A percentile compares a stretch with the other conserved stretches of the same genome.
These are phyloP conservation scores for Argyrosomus regius DNA, from an alignment of 2,797 vertebrate species.

Conservation along the genomic window DNA sequence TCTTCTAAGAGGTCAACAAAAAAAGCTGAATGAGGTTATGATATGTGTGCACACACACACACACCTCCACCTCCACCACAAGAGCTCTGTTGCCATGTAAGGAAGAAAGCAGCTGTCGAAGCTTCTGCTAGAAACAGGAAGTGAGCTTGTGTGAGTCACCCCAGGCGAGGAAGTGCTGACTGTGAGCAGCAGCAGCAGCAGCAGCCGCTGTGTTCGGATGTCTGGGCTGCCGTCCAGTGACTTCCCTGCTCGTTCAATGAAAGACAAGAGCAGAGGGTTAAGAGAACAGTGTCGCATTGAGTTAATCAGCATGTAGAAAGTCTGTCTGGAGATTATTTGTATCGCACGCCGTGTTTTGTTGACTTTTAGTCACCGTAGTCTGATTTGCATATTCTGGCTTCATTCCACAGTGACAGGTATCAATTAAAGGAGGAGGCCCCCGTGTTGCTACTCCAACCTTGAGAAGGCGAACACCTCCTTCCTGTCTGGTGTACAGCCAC, in stretches of 20 bases:
- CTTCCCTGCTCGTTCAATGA: slow-evolving; percentile 23
- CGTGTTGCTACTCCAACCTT: not conserved
- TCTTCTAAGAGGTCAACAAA: not conserved
- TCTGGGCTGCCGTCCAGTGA: slow-evolving; percentile 51
- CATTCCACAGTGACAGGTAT: slow-evolving; percentile 53
- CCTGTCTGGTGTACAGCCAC: not conserved
- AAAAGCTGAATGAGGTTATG: slow-evolving; percentile 15
- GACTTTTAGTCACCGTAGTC: not conserved
- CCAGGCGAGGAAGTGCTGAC: slow-evolving; percentile 82
- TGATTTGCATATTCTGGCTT: slow-evolving; percentile 21
- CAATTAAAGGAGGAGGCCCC: slow-evolving; percentile 27
- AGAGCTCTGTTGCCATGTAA: slow-evolving; percentile 82
- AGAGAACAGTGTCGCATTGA: slow-evolving; percentile 27
- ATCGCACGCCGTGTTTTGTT: no score
- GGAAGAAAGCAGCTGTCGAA: slow-evolving; percentile 80
- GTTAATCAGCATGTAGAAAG: not conserved
- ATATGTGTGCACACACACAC: slow-evolving; percentile 9
- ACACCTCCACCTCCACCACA: slow-evolving; percentile 13
- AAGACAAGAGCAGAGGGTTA: slow-evolving; percentile 19
- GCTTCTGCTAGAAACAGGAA: slow-evolving; percentile 91
- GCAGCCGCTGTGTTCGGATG: slow-evolving; percentile 40
- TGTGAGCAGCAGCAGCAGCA: slow-evolving; percentile 44
- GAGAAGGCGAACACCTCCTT: not conserved
- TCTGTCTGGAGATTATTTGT: not conserved
- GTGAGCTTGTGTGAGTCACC: slow-evolving; percentile 87